Evolutionary conservation across 2,888 invertebrate genomes (phyloP), one percentile per base, ranked within the genome.

Genomic region (Pasiphila rectangulata): DNA sequence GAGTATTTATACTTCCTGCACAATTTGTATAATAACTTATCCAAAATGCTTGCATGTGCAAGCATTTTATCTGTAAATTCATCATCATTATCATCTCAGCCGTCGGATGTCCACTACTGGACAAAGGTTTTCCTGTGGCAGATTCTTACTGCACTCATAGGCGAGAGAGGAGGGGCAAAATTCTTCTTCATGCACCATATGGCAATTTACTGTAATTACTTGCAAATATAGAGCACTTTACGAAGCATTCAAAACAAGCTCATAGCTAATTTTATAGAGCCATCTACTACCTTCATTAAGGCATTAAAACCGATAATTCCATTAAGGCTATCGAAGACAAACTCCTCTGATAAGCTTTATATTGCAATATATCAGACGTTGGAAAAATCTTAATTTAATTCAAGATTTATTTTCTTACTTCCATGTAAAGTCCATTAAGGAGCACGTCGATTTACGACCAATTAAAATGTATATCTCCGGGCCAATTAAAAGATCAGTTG

Each of bases 381-480:
- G 46, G 54, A 41, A 48, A 56, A 60, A 62, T 51, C 56, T 59
- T 61, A 62, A 62, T 55, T 61, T 51, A 54, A 63, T 44, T 57
- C 57, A 41, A 38, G 55, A 51, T 64, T 43, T 57, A 68, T 65
- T 61, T 53, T 34, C 44, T 51, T 46, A 67, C 50, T 50, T 62
- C 56, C 64, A 67, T 56, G 63, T 63, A 63, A 56, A 49, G 59
- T 62, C 74, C 75, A 79, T 83, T 82, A 83, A 61, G 67, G 64
- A 68, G 63, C 58, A 58, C 57, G 53, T 51, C 67, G 72, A 84
- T 81, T 83, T 81, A 85, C 74, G 74, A 66, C 70, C 86, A 87
- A 86, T 87, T 87, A 85, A 86, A 83, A 79, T 78, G 78, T 79
- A 79, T 82, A 85, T 77, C 73, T 69, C 69, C 37, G 69, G 73